A percentile compares a stretch with the other conserved stretches of the same genome.
These are phyloP conservation scores for Pheosia gnoma DNA, from an alignment of 2,888 invertebrate genomes.

Conservation along the genomic window DNA sequence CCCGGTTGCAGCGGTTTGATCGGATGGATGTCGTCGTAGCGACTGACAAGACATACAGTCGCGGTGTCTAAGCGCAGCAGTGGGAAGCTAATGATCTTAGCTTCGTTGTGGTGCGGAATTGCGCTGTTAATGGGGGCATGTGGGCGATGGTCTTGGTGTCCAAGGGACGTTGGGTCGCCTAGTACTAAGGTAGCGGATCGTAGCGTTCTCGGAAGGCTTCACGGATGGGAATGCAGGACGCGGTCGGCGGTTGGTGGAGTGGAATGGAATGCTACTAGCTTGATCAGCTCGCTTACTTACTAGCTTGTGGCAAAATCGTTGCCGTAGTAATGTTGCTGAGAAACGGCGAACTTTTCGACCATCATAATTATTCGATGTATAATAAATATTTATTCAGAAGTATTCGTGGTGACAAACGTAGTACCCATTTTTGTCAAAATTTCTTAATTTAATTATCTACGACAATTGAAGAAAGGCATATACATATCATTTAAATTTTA, in stretches of 20 bases:
- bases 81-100: slow-evolving; percentile 73
- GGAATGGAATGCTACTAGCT: slow-evolving; percentile 63
- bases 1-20: slow-evolving; percentile 63
- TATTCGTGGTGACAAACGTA: too few relatives aligned
- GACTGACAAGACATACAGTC: slow-evolving; percentile 63
- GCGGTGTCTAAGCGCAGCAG: slow-evolving; percentile 55
- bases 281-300: slow-evolving; percentile 49
- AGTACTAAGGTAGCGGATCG: slow-evolving; percentile 62
- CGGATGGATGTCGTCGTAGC: slow-evolving; percentile 71
- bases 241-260: slow-evolving; percentile 47
- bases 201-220: slow-evolving; percentile 67
- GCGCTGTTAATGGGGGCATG: slow-evolving; percentile 67
- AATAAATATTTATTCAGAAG: too few relatives aligned
- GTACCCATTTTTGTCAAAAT: too few relatives aligned
- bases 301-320: slow-evolving; percentile 37
- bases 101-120: slow-evolving; percentile 71
- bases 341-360: background rate
- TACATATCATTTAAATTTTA: too few relatives aligned
- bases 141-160: slow-evolving; percentile 65
- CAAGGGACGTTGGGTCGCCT: slow-evolving; percentile 44
- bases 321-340: slow-evolving; percentile 18
- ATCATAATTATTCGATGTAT: background rate
- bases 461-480: too few relatives aligned
- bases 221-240: slow-evolving; percentile 73
- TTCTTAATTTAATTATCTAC: too few relatives aligned